Conservation (phyloP, 2,797 vertebrate genomes). For the Thamnophis elegans region DNA sequence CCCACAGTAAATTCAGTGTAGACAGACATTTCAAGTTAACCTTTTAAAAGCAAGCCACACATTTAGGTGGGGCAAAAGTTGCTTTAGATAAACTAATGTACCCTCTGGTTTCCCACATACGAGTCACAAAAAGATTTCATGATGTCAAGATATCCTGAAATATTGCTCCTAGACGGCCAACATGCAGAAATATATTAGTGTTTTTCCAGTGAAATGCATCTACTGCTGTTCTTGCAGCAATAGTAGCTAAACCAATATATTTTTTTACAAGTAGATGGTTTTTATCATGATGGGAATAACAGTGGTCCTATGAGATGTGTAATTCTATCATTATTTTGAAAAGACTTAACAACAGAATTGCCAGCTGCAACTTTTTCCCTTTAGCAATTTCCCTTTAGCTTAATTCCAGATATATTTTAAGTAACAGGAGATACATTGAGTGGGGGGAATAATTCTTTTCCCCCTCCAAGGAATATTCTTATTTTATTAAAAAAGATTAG, state of each 20-base stretch:
- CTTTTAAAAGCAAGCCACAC: not conserved
- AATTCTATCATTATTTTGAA: constrained; percentile 27
- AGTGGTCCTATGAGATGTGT: constrained; percentile 10
- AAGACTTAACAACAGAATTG: constrained; percentile 11
- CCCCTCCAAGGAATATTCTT: constrained; percentile 9
- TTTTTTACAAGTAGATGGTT: not conserved
- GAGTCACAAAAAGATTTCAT: not conserved
- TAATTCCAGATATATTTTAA: constrained; percentile 33
- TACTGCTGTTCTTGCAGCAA: constrained; percentile 7
- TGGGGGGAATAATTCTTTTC: not conserved
- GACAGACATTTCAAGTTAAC: not conserved
- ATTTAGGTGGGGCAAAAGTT: not conserved
- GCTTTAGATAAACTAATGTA: not conserved
- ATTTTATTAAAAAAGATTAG: constrained; percentile 2
- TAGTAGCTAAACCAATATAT: not conserved
- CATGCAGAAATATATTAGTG: not conserved
- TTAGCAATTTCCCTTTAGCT: constrained; percentile 33
- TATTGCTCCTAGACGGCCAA: not conserved
- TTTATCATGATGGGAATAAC: constrained; percentile 34
- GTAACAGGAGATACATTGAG: not conserved
- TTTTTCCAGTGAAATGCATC: not conserved
- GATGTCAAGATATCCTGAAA: not conserved
- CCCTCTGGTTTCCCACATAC: not conserved
- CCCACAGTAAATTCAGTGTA: not conserved
- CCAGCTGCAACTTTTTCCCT: constrained; percentile 36